phyloP scores from a whole-genome alignment of 2,797 vertebrate species.

The Pitangus sulphuratus region DNA sequence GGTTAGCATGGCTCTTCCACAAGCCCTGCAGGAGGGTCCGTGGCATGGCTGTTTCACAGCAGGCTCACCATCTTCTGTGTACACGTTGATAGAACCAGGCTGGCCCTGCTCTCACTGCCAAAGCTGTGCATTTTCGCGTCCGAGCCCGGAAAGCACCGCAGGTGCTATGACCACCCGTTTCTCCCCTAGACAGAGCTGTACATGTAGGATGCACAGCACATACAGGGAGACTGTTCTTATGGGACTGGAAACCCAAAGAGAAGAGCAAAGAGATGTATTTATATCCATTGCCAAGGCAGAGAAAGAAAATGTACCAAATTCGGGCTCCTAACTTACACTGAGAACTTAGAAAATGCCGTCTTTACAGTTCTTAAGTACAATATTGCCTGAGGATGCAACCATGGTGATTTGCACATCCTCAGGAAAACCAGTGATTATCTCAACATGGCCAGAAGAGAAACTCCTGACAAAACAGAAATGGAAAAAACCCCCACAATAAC shows the following conservation, averaged over 20 bases:
- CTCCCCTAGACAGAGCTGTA: not conserved
- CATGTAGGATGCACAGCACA: fast-evolving
- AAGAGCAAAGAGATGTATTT: not conserved
- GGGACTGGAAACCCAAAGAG: not conserved
- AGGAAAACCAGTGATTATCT: slow-evolving; percentile 15
- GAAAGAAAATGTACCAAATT: not conserved
- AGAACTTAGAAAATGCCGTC: not conserved
- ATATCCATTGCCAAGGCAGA: not conserved
- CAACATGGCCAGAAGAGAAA: slow-evolving; percentile 8
- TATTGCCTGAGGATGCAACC: not conserved
- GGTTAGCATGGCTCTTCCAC: not conserved
- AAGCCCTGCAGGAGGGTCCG: fast-evolving
- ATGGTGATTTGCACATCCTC: not conserved
- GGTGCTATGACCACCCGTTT: not conserved
- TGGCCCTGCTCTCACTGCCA: fast-evolving
- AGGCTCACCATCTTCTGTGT: too few species aligned
- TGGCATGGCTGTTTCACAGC: fast-evolving
- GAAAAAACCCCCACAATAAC: not conserved
- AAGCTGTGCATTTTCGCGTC: fast-evolving
- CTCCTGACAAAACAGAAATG: not conserved
- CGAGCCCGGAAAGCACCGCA: fast-evolving
- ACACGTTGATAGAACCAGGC: fast-evolving
- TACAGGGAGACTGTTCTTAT: not conserved
- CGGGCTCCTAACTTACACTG: not conserved
- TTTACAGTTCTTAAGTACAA: not conserved